Conservation (phyloP, 2,113 vertebrate species). For the Copsychus sechellarum region DNA sequence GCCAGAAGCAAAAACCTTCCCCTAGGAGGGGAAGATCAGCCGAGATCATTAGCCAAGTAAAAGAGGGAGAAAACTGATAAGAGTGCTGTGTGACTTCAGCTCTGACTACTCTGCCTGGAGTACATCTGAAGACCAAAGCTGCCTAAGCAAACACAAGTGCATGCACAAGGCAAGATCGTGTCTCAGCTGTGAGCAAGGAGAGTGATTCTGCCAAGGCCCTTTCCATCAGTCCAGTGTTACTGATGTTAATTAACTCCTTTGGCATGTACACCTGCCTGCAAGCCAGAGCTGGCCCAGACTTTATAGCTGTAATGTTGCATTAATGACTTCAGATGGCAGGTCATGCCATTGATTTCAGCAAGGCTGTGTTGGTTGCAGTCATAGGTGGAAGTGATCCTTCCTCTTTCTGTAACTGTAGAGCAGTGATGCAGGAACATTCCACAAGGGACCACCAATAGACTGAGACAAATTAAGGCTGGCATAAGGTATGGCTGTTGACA, state of each 20-base stretch:
- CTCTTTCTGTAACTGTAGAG: not conserved
- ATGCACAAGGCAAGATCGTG: accelerated
- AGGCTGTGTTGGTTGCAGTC: not conserved
- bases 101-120: not conserved
- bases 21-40: not conserved
- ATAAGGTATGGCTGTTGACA: not conserved
- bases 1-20: not conserved
- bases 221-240: not conserved
- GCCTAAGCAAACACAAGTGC: not conserved
- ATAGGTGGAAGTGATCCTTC: not conserved
- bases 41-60: not conserved
- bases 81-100: not conserved
- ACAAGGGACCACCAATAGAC: not conserved
- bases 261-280: not conserved
- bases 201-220: accelerated
- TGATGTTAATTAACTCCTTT: not conserved
- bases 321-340: constrained; percentile 24
- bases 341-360: constrained; percentile 1
- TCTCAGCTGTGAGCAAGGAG: not conserved
- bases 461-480: constrained; percentile 30
- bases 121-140: not conserved
- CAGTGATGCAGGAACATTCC: not conserved
- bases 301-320: not conserved
- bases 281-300: not conserved
- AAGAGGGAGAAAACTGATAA: not conserved